Conservation (phyloP, 2,888 invertebrate species). For the Aspidapion aeneum region DNA sequence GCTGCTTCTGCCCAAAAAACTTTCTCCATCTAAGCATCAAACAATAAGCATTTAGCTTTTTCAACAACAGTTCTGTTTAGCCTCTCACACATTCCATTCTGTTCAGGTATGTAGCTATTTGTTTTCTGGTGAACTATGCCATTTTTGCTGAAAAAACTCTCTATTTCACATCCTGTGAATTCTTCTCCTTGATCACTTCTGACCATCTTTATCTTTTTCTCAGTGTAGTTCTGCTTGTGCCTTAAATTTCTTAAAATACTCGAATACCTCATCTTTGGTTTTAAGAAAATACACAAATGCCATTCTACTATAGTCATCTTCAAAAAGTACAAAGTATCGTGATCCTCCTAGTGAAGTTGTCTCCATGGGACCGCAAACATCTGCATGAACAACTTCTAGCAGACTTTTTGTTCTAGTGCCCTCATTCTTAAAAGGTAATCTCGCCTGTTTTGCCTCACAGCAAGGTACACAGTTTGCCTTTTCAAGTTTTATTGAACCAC, state of each 20-base stretch:
- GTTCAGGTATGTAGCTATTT: slow-evolving; percentile 13
- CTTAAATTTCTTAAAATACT: slow-evolving; percentile 32
- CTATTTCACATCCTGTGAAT: slow-evolving; percentile 21
- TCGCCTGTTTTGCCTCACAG: slow-evolving; percentile 32
- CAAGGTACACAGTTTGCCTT: slow-evolving; percentile 20
- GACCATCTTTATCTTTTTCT: slow-evolving; percentile 31
- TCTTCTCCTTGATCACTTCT: slow-evolving; percentile 33
- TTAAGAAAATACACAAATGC: slow-evolving; percentile 27
- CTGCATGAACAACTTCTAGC: slow-evolving; percentile 33
- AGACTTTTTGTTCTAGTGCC: slow-evolving; percentile 18
- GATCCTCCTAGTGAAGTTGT: slow-evolving; percentile 20
- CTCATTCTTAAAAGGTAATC: slow-evolving; percentile 31
- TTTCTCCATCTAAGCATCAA: slow-evolving; percentile 29
- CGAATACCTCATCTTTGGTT: slow-evolving; percentile 31
- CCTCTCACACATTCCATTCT: slow-evolving; percentile 29
- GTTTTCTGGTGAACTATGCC: background rate
- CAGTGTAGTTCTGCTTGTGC: slow-evolving; percentile 24
- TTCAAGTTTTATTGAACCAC: background rate
- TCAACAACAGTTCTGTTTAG: slow-evolving; percentile 32
- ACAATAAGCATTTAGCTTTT: slow-evolving; percentile 31
- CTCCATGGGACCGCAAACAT: slow-evolving; percentile 28
- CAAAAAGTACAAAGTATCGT: slow-evolving; percentile 18
- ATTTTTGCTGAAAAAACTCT: slow-evolving; percentile 12
- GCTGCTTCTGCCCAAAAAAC: slow-evolving; percentile 34
- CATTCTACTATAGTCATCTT: slow-evolving; percentile 22